Conservation (phyloP, 2,797 vertebrate genomes). For the Diceros bicornis region DNA sequence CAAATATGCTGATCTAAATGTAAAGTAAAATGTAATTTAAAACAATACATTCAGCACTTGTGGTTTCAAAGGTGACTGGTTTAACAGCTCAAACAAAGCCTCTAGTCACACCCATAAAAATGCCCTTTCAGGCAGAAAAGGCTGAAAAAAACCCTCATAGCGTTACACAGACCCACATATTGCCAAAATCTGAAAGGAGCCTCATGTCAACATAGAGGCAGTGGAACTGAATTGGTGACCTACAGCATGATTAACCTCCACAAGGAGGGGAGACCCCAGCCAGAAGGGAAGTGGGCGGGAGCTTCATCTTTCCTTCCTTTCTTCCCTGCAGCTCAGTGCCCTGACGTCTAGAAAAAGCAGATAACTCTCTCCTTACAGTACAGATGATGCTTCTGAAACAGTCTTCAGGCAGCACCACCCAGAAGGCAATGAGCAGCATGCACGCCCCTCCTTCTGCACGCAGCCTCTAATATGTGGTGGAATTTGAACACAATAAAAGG, state of each 20-base stretch:
- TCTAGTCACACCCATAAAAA: neutral
- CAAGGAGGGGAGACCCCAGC: neutral
- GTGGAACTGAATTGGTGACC: neutral
- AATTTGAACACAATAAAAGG: neutral
- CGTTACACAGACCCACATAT: neutral
- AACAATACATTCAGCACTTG: conserved; percentile 12
- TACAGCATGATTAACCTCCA: too few species aligned
- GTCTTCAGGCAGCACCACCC: neutral
- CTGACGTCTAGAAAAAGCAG: neutral
- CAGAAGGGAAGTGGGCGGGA: neutral
- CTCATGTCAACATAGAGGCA: neutral
- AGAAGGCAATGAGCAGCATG: neutral
- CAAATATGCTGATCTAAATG: neutral
- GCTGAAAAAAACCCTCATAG: neutral
- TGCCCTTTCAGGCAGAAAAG: neutral
- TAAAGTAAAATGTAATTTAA: conserved; percentile 45
- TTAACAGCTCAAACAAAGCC: neutral
- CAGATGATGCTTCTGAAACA: neutral
- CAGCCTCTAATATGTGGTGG: neutral
- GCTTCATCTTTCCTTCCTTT: neutral
- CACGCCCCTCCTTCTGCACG: neutral
- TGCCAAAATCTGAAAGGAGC: neutral
- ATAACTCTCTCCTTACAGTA: neutral
- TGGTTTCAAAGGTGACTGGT: neutral
- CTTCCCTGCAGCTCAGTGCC: neutral